phyloP scores from a whole-genome alignment of 2,113 vertebrate genomes.

The Himantopus leucocephalus region DNA sequence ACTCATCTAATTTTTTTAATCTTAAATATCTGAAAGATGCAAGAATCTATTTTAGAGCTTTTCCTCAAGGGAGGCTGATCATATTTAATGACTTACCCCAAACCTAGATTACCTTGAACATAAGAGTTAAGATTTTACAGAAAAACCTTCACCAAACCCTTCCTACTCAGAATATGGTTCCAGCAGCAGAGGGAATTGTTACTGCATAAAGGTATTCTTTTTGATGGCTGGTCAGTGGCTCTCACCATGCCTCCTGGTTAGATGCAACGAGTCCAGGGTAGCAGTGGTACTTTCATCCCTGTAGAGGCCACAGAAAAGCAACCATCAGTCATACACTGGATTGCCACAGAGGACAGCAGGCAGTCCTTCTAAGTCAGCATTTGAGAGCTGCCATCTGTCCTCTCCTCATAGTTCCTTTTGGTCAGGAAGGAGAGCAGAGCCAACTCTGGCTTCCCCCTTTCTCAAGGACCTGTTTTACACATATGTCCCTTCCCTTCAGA shows the following conservation, averaged over 20 bases:
- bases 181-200: conserved; percentile 26
- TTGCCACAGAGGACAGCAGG: not conserved
- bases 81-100: not conserved
- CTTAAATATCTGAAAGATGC: not conserved
- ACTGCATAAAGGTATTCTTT: conserved; percentile 15
- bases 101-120: not conserved
- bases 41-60: not conserved
- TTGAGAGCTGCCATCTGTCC: not conserved
- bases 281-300: not conserved
- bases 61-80: not conserved
- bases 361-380: not conserved
- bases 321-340: not conserved
- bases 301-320: not conserved
- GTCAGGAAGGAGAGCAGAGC: not conserved
- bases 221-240: not conserved
- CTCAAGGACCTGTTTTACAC: not conserved
- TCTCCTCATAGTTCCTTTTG: not conserved
- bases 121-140: not conserved
- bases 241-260: not conserved
- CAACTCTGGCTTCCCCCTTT: not conserved
- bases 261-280: not conserved
- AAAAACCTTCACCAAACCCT: not conserved
- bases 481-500: not conserved
- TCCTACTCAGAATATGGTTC: conserved; percentile 16
- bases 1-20: not conserved